Percentiles rank a stretch among this genome's conserved stretches.
phyloP scores from a whole-genome alignment of 2,888 invertebrate species.

The Synergus laeviventris region DNA sequence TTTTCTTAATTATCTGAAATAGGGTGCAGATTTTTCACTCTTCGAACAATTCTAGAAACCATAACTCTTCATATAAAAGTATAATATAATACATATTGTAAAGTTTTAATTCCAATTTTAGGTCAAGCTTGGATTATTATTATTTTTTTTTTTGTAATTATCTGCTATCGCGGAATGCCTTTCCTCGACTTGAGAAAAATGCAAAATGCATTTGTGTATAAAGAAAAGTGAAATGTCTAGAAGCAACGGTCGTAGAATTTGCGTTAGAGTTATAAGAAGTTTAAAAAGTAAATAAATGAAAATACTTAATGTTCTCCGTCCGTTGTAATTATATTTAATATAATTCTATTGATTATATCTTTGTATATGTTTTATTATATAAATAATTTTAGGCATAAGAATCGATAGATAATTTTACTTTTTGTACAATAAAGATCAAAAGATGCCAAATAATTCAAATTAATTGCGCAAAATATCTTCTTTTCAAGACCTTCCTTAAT shows the following conservation, averaged over 20 bases:
- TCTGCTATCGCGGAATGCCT: not conserved
- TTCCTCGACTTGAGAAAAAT: not conserved
- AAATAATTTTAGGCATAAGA: conserved; percentile 55
- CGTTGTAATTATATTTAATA: conserved; percentile 55
- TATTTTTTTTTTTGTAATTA: not conserved
- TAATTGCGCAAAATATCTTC: conserved; percentile 44
- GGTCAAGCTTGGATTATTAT: not conserved
- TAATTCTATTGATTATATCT: conserved; percentile 58
- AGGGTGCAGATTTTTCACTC: not conserved
- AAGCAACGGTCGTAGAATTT: not conserved
- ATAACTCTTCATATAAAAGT: not conserved
- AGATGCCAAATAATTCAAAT: conserved; percentile 63
- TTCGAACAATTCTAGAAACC: not conserved
- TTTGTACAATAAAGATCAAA: conserved; percentile 67
- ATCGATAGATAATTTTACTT: conserved; percentile 60
- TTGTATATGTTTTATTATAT: conserved; percentile 59
- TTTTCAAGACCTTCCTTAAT: not conserved
- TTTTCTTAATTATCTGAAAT: not conserved
- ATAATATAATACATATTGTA: not conserved
- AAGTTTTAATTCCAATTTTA: not conserved
- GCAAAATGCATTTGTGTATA: not conserved
- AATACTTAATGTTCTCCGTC: conserved; percentile 39
- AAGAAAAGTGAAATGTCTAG: not conserved
- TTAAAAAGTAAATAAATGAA: not conserved
- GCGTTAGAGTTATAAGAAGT: not conserved